phyloP scores from a whole-genome alignment of 1,140 invertebrate species.

The Pygmarrhopalites habei region DNA sequence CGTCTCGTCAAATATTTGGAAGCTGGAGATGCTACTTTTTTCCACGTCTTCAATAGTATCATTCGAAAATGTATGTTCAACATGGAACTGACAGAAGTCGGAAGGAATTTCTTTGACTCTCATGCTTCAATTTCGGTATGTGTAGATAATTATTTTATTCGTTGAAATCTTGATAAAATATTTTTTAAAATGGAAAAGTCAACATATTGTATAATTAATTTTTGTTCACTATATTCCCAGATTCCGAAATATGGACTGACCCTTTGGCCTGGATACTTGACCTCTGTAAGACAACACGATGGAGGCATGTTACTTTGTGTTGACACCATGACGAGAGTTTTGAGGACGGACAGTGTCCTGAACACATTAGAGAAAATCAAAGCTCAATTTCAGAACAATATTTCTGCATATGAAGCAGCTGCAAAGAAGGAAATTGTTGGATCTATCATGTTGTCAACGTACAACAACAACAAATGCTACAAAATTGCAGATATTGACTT shows the following conservation, averaged over 20 bases:
- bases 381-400: neutral
- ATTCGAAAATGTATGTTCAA: slow-evolving; percentile 61
- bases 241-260: neutral
- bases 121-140: too few species aligned
- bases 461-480: slow-evolving; percentile 71
- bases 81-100: slow-evolving; percentile 46
- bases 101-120: slow-evolving; percentile 48
- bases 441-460: slow-evolving; percentile 49
- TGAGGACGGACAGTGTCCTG: slow-evolving; percentile 52
- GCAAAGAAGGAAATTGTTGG: slow-evolving; percentile 46
- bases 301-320: slow-evolving; percentile 58
- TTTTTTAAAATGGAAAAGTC: too few species aligned
- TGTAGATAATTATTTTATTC: too few species aligned
- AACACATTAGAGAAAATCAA: slow-evolving; percentile 46
- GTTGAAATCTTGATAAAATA: too few species aligned
- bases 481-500: slow-evolving; percentile 76
- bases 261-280: slow-evolving; percentile 53
- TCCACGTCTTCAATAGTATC: slow-evolving; percentile 67
- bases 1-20: slow-evolving; percentile 11
- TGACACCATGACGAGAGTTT: slow-evolving; percentile 69
- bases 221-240: too few species aligned
- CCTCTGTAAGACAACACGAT: slow-evolving; percentile 72
- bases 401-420: neutral
- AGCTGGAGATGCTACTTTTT: slow-evolving; percentile 21
- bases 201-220: too few species aligned